Evolutionary conservation across 2,888 invertebrate species (phyloP), one percentile per base, ranked within the genome.

Genomic region (Rhopalosiphum nymphaeae): DNA sequence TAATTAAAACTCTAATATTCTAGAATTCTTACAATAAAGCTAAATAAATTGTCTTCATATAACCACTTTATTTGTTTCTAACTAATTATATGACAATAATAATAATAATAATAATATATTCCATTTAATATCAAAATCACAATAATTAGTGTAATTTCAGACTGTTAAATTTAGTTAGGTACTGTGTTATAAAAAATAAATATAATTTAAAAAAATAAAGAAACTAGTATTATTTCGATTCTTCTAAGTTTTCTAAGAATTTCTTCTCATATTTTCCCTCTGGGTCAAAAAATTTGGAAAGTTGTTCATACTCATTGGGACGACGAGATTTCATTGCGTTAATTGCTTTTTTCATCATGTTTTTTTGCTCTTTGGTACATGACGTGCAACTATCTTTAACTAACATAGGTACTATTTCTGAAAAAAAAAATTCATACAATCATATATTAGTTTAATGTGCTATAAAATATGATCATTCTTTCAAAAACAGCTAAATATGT

Each of bases 301-400:
- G 49, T 89, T 92, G 89, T 49, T 94, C 85, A 57, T 86, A 95
- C n/a, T 94, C 95, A n/a, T 95, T 90, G 5, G 93, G 94, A 53
- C 91, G 56, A 25, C 87, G 89, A 29, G 88, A 26, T 89, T 94
- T 94, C 0, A 94, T 78, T 29, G 67, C 61, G 21, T 94, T 92
- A 16, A 94, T 92, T 1, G 87, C 25, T 56, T 91, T 95, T 61
- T 95, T 94, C 42, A 95, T 42, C 25, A 87, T 85, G 16, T 86
- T 93, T 61, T 95, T 95, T 56, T 95, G 95, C 1, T 90, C 91
- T 29, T 91, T 88, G 44, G 91, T 94, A 56, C 95, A 95, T 16
- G 46, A 16, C 16, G 89, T 78, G 29, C 95, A 95, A 53, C 86
- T 78, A 29, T 95, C 87, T 78, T 94, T 94, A 21, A 94, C 85